These are phyloP conservation scores for Epizoanthus ramosus DNA, from an alignment of 92 coral and sea anemone species.

Conservation along the genomic window DNA sequence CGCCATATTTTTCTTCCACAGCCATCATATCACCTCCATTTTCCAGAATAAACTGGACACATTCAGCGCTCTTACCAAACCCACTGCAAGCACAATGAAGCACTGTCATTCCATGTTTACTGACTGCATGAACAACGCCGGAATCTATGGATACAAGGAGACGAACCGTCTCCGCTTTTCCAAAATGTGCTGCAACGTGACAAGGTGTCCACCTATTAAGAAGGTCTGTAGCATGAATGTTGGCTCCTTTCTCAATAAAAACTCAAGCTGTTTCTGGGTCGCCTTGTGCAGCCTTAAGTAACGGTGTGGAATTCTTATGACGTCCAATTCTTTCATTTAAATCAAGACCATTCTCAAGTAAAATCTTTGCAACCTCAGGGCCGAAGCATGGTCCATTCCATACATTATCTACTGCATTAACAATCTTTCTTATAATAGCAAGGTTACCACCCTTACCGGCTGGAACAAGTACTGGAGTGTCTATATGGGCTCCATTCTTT, in stretches of 20 bases:
- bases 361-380: no score
- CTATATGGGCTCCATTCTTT: no score
- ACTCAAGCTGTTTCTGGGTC: background rate
- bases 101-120: background rate
- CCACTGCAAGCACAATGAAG: background rate
- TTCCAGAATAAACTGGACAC: background rate
- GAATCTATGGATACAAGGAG: background rate
- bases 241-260: background rate
- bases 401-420: no score
- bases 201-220: background rate
- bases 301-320: background rate
- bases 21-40: background rate
- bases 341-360: background rate
- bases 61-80: background rate
- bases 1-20: background rate
- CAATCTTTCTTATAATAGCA: no score
- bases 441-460: no score
- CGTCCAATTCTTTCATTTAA: background rate
- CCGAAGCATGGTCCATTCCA: no score
- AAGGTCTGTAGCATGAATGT: background rate
- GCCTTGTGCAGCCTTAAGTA: background rate
- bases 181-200: background rate
- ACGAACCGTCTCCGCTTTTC: conserved; percentile 17
- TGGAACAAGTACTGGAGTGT: no score
- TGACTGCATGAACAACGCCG: background rate